Base-by-base conservation (phyloP, 2,797 vertebrate genomes). In the Characodon lateralis region DNA sequence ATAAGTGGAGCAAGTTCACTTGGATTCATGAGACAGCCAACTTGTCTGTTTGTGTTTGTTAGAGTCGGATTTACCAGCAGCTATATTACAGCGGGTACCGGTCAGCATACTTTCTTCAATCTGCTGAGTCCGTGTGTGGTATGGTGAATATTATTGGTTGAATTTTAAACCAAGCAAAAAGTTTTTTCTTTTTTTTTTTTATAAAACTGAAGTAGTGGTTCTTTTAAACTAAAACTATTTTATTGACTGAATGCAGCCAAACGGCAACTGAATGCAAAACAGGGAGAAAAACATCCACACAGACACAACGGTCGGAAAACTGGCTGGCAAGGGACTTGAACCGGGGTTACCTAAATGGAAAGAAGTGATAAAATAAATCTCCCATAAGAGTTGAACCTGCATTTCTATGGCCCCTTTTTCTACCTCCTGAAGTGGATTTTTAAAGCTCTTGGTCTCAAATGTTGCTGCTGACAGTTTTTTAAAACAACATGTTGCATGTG, bases 371-470 rank as follows among this genome's bases (percentile, higher is more conserved):
- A 68, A 50, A 43, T 18, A 66, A 55, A 39, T 68, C 50, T 68
- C 50, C 63, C 61, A 51, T 51, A 68, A 68, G 63, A 68, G 50
- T 53, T 24, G 20, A 68, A 68, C 63, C 63, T 76, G 74, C 35
- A 53, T 68, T 53, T 68, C 63, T 31, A 41, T 51, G 22, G 9
- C 31, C 63, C 24, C 16, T 63, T n/a, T 41, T 26, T 8, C 63
- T 68, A 24, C 31, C 48, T 53, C 63, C 48, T 68, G 39, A 76
- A 68, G 74, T 55, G n/a, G 74, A 69, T 69, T 56, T 35, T 69
- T 56, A 56, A 69, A 69, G 65, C 74, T 76, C 35, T 22, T 55
- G n/a, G 41, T 63, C 58, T 63, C 58, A 63, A 53, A 69, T 76
- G 63, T 46, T 69, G 24, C 51, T 56, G 51, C 51, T 28, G 24